Evolutionary conservation across 2,113 vertebrate genomes (phyloP).

Genomic region (Colistium nudipinnis): DNA sequence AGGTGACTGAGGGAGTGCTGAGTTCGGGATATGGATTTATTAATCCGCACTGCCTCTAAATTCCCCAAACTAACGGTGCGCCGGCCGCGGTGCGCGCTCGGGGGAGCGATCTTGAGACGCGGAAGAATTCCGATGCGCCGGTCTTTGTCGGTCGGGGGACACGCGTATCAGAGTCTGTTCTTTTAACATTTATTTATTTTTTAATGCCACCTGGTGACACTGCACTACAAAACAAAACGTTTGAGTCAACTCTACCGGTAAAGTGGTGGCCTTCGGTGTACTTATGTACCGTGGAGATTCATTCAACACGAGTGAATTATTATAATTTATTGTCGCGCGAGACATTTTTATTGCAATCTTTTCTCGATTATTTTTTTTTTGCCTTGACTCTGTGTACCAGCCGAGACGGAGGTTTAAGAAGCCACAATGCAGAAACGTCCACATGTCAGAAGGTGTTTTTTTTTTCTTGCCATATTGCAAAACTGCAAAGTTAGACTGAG

Average conservation of each 20-base stretch:
- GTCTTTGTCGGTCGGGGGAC: constrained; percentile 64
- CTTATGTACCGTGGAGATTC: constrained; percentile 67
- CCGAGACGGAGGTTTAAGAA: constrained; percentile 76
- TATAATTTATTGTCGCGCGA: constrained; percentile 68
- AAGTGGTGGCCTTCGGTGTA: constrained; percentile 76
- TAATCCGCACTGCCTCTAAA: constrained; percentile 82
- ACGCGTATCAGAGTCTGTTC: constrained; percentile 49
- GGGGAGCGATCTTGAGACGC: constrained; percentile 79
- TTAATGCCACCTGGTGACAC: constrained; percentile 71
- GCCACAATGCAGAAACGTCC: constrained; percentile 55
- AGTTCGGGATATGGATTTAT: constrained; percentile 90
- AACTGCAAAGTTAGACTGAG: not conserved
- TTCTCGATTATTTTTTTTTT: constrained; percentile 51
- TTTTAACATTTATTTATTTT: too few species aligned
- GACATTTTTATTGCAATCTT: constrained; percentile 79
- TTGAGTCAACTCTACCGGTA: constrained; percentile 72
- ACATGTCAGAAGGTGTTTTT: constrained; percentile 60
- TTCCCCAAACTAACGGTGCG: constrained; percentile 70
- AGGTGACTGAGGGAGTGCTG: constrained; percentile 83
- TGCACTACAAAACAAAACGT: constrained; percentile 63
- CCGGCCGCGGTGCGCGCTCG: constrained; percentile 69
- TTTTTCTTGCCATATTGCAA: constrained; percentile 12
- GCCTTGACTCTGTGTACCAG: constrained; percentile 5
- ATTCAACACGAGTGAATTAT: constrained; percentile 70
- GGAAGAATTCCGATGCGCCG: constrained; percentile 78